Conservation (phyloP, 2,888 invertebrate genomes). For the Prosopocoilus inquinatus region DNA sequence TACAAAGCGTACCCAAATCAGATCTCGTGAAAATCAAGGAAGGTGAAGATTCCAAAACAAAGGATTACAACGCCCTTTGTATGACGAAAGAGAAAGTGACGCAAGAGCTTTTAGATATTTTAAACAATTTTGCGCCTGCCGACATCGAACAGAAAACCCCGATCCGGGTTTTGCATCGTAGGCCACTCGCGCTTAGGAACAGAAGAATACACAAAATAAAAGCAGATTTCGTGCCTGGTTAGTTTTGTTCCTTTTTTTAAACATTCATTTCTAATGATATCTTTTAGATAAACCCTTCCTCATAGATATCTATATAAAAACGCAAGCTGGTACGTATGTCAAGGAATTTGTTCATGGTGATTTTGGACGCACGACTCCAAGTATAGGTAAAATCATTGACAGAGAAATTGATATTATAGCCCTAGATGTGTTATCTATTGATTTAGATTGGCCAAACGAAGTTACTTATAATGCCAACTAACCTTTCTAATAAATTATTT, state of each 20-base stretch:
- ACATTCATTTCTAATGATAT: background rate
- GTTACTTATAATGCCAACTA: constrained; percentile 22
- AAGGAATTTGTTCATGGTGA: constrained; percentile 98
- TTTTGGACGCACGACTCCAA: constrained; percentile 83
- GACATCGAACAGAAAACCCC: constrained; percentile 82
- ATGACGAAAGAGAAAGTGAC: constrained; percentile 49
- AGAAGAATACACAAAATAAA: constrained; percentile 65
- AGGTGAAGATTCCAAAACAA: constrained; percentile 86
- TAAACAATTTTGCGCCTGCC: constrained; percentile 51
- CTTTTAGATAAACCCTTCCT: constrained; percentile 52
- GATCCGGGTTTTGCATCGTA: constrained; percentile 82
- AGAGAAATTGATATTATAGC: constrained; percentile 82
- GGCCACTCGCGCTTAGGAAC: constrained; percentile 70
- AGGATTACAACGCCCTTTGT: constrained; percentile 83
- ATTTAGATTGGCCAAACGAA: constrained; percentile 69
- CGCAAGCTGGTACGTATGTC: constrained; percentile 93
- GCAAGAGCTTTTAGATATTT: constrained; percentile 54
- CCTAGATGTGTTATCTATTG: constrained; percentile 80
- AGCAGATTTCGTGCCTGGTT: constrained; percentile 57
- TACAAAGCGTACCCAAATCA: constrained; percentile 67
- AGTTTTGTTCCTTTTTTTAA: constrained; percentile 5
- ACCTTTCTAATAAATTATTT: background rate
- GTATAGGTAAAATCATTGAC: constrained; percentile 66
- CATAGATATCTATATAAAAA: constrained; percentile 67
- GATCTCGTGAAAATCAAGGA: constrained; percentile 71